phyloP scores from a whole-genome alignment of 92 coral and sea anemone genomes.

The Parazoanthus atlanticus region DNA sequence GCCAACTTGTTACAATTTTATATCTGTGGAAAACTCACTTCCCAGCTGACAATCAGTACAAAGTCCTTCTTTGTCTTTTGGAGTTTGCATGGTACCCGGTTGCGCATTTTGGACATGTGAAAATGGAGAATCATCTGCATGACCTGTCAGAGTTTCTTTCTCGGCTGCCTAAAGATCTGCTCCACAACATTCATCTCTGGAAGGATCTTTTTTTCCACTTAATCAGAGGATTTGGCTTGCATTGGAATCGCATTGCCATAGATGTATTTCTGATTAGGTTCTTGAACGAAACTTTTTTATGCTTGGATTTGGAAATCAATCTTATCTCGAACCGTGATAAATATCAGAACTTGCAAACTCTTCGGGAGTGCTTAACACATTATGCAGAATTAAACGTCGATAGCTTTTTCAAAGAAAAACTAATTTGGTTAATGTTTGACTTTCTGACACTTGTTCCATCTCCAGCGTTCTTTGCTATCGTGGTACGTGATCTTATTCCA shows the following conservation, averaged over 20 bases:
- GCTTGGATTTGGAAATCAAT: not conserved
- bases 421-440: not conserved
- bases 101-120: not conserved
- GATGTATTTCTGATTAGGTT: not conserved
- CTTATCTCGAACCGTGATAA: not conserved
- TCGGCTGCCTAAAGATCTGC: conserved; percentile 7
- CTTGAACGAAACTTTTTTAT: not conserved
- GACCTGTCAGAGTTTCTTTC: not conserved
- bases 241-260: not conserved
- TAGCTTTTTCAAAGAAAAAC: not conserved
- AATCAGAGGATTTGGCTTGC: not conserved
- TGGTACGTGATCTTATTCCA: not conserved
- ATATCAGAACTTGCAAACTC: not conserved
- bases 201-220: not conserved
- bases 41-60: not conserved
- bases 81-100: not conserved
- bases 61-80: not conserved
- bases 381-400: not conserved
- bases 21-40: not conserved
- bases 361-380: not conserved
- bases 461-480: not conserved
- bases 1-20: not conserved
- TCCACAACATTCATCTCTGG: not conserved
- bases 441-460: not conserved
- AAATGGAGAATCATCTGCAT: not conserved